Evolutionary conservation across 2,113 vertebrate species (phyloP), one percentile per base, ranked within the genome.

Genomic region (Nanorana parkeri): DNA sequence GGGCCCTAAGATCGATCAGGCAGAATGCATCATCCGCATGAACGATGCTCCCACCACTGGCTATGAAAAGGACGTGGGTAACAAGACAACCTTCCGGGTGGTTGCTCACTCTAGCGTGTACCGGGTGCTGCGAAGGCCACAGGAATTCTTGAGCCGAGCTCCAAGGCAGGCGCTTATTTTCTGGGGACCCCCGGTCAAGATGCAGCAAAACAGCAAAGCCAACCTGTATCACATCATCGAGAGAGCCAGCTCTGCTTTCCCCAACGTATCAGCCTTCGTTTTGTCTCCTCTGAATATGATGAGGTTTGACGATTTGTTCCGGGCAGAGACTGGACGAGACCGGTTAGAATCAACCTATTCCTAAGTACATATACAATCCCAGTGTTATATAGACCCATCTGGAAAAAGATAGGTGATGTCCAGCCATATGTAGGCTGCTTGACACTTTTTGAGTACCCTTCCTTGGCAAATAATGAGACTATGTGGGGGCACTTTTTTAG

Each of bases 51-150:
- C 98, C 55, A 98, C 96, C 17, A 88, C 92, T 0, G 94, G 95
- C 52, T 99, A 93, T 2, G 93, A 92, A 0, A 84, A 78, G 0
- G 98, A 99, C 0, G 94, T 98, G 3, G 98, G 97, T 61, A 96
- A 94, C 83, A 95, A 94, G 83, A 99, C 97, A 71, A 95, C 92
- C 10, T 91, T 99, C 86, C 94, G 97, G 0, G 95, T 99, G 15
- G 96, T 99, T 5, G 97, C 98, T 23, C 97, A 99, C 84, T 97
- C 97, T 88, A 99, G 98, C 21, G 89, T 99, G 24, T 96, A 95
- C 91, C 92, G 95, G 0, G 95, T 99, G 81, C 89, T 96, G 63
- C 94, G 93, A 36, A 91, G 88, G 84, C 96, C 96, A 0, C 93
- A 93, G 26, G 98, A 99, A 84, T 97, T 97, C 0, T 90, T 99